A percentile compares a stretch with the other conserved stretches of the same genome.
phyloP scores from a whole-genome alignment of 2,888 invertebrate genomes.

The Dinocampus coccinellae region DNA sequence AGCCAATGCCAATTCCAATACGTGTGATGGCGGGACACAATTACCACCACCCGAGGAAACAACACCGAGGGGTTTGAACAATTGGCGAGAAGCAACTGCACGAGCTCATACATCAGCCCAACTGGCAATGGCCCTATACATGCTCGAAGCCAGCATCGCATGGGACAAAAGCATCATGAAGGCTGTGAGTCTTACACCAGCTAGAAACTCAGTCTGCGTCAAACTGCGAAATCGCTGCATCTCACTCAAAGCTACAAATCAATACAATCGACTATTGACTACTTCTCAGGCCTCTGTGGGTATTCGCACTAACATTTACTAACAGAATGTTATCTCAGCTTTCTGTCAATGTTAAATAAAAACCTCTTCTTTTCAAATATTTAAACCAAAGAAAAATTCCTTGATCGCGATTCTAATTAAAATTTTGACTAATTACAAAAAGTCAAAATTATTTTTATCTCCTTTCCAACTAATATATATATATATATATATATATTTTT shows the following conservation, averaged over 20 bases:
- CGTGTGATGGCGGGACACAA: conserved; percentile 64
- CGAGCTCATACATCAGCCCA: conserved; percentile 91
- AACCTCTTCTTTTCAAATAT: not conserved
- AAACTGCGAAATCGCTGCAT: conserved; percentile 68
- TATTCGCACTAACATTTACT: conserved; percentile 67
- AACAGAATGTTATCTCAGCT: conserved; percentile 51
- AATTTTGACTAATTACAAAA: not conserved
- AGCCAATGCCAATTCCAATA: conserved; percentile 57
- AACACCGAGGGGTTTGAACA: conserved; percentile 82
- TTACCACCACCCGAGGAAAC: conserved; percentile 70
- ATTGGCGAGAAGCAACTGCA: conserved; percentile 91
- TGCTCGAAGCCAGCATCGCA: conserved; percentile 92
- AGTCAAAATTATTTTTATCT: too few species aligned
- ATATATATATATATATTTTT: too few species aligned
- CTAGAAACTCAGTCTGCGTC: conserved; percentile 67
- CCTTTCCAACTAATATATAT: too few species aligned
- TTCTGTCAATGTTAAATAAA: not conserved
- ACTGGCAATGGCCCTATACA: conserved; percentile 89
- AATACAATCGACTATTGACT: conserved; percentile 68
- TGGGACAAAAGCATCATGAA: conserved; percentile 99
- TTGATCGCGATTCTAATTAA: not conserved
- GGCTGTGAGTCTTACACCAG: conserved; percentile 83
- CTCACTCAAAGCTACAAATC: conserved; percentile 68
- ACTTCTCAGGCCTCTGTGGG: conserved; percentile 68
- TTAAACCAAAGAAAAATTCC: not conserved